phyloP scores from a whole-genome alignment of 2,113 vertebrate genomes.

The Campylomormyrus tamandua region DNA sequence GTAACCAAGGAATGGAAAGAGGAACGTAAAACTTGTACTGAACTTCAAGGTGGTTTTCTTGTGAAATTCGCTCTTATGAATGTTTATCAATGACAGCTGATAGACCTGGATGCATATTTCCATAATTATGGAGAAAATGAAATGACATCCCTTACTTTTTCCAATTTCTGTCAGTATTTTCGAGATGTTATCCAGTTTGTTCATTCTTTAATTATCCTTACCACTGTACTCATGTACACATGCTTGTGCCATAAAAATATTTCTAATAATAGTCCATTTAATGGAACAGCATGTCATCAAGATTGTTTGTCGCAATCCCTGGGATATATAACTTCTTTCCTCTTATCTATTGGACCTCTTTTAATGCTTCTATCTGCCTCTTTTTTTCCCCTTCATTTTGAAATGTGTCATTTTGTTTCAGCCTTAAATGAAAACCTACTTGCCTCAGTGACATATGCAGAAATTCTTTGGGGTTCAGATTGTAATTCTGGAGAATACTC shows the following conservation, averaged over 20 bases:
- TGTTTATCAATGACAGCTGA: not conserved
- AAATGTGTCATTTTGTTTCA: not conserved
- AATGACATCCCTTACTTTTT: not conserved
- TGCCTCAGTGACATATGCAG: not conserved
- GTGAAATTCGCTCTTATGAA: not conserved
- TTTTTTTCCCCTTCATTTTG: not conserved
- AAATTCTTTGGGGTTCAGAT: not conserved
- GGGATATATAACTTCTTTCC: too few species aligned
- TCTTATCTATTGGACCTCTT: too few species aligned
- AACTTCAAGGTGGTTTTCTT: not conserved
- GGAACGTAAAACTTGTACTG: not conserved
- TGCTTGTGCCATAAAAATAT: not conserved
- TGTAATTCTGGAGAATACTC: not conserved
- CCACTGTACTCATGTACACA: not conserved
- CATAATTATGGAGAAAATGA: not conserved
- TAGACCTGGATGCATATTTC: not conserved
- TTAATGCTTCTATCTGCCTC: too few species aligned
- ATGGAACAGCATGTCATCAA: too few species aligned
- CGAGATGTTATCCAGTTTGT: not conserved
- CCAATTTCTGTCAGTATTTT: not conserved
- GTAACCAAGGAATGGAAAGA: conserved; percentile 12
- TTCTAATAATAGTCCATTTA: not conserved
- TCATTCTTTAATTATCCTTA: not conserved
- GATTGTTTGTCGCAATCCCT: too few species aligned
- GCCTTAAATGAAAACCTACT: not conserved